These are phyloP conservation scores for Lerista edwardsae DNA, from an alignment of 2,797 vertebrate species.

Conservation along the genomic window DNA sequence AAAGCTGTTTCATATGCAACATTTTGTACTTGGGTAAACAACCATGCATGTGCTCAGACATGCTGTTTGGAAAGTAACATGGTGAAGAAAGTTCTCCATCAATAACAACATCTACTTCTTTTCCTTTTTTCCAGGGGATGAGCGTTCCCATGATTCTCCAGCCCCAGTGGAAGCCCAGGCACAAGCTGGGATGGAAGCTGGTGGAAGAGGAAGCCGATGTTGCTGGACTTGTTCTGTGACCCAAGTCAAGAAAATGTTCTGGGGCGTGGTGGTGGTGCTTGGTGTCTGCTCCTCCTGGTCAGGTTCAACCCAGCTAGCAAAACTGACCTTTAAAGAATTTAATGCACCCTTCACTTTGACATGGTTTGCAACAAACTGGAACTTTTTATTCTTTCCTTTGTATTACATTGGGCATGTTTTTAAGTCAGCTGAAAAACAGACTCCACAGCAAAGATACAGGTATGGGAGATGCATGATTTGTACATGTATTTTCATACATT, in stretches of 20 bases:
- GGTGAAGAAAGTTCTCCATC: constrained; percentile 27
- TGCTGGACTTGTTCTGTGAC: constrained; percentile 83
- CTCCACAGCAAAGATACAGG: constrained; percentile 92
- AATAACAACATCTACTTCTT: constrained; percentile 3
- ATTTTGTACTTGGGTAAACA: neutral
- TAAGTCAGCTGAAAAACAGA: constrained; percentile 91
- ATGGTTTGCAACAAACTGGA: constrained; percentile 97
- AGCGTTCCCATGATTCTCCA: constrained; percentile 85
- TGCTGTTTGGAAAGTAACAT: constrained; percentile 29
- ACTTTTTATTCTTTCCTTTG: constrained; percentile 93
- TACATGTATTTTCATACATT: constrained; percentile 24
- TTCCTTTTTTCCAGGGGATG: constrained; percentile 83
- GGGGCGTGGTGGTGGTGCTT: constrained; percentile 90
- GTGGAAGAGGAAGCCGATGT: constrained; percentile 76
- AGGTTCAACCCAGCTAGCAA: constrained; percentile 93
- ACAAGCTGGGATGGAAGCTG: constrained; percentile 76
- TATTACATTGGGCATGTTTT: constrained; percentile 92
- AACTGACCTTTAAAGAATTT: constrained; percentile 88
- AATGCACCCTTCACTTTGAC: constrained; percentile 95
- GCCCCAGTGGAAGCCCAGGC: constrained; percentile 84
- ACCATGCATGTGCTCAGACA: neutral
- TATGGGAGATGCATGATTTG: constrained; percentile 70
- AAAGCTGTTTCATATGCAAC: neutral
- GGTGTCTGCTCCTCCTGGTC: constrained; percentile 94
- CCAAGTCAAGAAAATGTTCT: constrained; percentile 86